Conservation (phyloP, 1,140 invertebrate genomes). For the Oedothorax gibbosus region DNA sequence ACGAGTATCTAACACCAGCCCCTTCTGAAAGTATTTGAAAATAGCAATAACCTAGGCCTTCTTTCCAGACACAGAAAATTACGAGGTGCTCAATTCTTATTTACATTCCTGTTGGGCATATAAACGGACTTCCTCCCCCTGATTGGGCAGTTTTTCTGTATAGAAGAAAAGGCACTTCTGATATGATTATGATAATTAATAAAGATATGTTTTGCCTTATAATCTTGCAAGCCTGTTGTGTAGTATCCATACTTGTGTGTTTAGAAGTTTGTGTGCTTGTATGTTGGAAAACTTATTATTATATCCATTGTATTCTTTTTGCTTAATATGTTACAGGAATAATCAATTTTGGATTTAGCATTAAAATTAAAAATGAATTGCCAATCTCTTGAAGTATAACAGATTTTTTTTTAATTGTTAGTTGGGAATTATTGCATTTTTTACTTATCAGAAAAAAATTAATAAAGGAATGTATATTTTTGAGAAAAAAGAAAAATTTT, state of each 20-base stretch:
- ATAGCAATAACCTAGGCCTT: conserved; percentile 55
- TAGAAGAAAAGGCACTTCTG: conserved; percentile 32
- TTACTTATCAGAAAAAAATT: no score
- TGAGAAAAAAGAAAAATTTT: no score
- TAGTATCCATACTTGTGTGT: conserved; percentile 23
- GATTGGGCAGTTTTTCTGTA: conserved; percentile 39
- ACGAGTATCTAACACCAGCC: conserved; percentile 79
- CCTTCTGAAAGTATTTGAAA: conserved; percentile 61
- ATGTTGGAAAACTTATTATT: not conserved
- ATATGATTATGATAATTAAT: conserved; percentile 1
- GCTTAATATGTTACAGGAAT: not conserved
- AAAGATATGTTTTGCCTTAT: conserved; percentile 10
- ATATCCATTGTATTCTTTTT: conserved; percentile 6
- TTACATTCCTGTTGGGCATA: conserved; percentile 58
- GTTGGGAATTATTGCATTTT: no score
- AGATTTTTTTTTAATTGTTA: not conserved
- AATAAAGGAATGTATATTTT: no score
- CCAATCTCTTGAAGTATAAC: not conserved
- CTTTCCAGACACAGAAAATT: conserved; percentile 23
- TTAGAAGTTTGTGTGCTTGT: conserved; percentile 6
- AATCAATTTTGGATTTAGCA: not conserved
- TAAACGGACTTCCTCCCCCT: conserved; percentile 36
- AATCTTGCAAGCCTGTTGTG: conserved; percentile 2
- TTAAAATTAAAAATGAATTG: not conserved
- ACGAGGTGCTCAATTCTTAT: conserved; percentile 59